Conservation (phyloP, 2,888 invertebrate genomes). For the Gastrophysa polygoni region DNA sequence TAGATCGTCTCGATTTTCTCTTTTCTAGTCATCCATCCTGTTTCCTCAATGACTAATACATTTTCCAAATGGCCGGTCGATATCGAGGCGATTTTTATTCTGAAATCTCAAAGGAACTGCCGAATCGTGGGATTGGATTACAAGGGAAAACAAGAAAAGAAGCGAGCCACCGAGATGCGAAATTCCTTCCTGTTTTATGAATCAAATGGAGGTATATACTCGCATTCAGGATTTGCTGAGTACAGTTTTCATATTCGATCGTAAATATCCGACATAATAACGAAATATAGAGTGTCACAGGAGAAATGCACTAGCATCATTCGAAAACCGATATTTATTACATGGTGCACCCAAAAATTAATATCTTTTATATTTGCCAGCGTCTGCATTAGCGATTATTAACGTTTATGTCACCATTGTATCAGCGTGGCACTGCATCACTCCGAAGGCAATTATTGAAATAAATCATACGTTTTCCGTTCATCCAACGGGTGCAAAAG, state of each 20-base stretch:
- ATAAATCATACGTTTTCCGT: no score
- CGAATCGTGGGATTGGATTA: background rate
- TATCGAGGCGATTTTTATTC: background rate
- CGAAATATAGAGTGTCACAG: background rate
- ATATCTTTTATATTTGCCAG: no score
- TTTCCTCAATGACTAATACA: background rate
- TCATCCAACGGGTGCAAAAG: no score
- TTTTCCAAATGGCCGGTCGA: background rate
- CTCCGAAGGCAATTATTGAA: no score
- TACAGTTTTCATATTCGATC: background rate
- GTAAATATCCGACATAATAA: background rate
- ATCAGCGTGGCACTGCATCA: no score
- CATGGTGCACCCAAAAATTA: no score
- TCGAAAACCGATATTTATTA: no score
- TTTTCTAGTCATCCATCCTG: background rate
- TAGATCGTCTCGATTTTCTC: no score
- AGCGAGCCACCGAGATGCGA: background rate
- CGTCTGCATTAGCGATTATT: no score
- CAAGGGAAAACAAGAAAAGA: background rate
- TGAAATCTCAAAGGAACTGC: background rate
- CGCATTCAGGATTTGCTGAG: background rate
- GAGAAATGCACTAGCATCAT: no score
- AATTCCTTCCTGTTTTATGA: background rate
- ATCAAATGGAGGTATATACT: background rate
- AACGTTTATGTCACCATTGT: no score